Conservation (phyloP, 2,113 vertebrate species). For the Chaenocephalus aceratus region DNA sequence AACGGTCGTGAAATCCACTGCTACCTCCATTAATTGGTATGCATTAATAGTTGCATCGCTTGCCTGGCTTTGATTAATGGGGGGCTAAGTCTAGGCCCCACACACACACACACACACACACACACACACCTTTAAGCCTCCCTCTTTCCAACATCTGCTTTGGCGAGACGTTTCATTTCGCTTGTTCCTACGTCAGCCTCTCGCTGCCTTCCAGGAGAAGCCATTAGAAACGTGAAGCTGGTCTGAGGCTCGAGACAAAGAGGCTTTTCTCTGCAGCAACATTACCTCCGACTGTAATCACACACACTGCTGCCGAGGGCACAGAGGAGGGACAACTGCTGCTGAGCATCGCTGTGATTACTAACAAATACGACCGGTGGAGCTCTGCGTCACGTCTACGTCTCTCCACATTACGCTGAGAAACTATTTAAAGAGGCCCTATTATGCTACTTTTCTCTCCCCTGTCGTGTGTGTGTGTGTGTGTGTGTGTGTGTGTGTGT, state of each 20-base stretch:
- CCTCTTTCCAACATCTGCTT: slow-evolving; percentile 64
- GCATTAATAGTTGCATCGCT: background rate
- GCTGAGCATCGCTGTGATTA: background rate
- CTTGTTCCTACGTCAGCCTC: slow-evolving; percentile 55
- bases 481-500: too few species aligned
- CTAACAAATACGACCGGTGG: background rate
- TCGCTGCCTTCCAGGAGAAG: slow-evolving; percentile 50
- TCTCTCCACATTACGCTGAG: too few species aligned
- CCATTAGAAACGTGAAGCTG: slow-evolving; percentile 55
- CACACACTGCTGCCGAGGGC: background rate
- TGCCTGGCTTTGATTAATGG: slow-evolving; percentile 7
- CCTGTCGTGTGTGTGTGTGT: too few species aligned
- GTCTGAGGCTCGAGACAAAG: slow-evolving; percentile 65
- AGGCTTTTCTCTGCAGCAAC: slow-evolving; percentile 47
- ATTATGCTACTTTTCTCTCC: too few species aligned
- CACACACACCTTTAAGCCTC: background rate
- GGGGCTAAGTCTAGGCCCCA: background rate
- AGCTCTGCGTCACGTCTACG: too few species aligned
- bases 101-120: background rate
- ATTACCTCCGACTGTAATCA: slow-evolving; percentile 1
- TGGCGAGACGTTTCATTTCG: slow-evolving; percentile 65
- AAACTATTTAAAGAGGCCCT: too few species aligned
- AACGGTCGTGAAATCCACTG: background rate
- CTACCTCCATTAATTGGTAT: background rate
- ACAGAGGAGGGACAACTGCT: too few species aligned